Percentiles rank a stretch among this genome's conserved stretches.
Evolutionary conservation across 2,797 vertebrate species (phyloP).

Genomic region (Myotis findleyi): DNA sequence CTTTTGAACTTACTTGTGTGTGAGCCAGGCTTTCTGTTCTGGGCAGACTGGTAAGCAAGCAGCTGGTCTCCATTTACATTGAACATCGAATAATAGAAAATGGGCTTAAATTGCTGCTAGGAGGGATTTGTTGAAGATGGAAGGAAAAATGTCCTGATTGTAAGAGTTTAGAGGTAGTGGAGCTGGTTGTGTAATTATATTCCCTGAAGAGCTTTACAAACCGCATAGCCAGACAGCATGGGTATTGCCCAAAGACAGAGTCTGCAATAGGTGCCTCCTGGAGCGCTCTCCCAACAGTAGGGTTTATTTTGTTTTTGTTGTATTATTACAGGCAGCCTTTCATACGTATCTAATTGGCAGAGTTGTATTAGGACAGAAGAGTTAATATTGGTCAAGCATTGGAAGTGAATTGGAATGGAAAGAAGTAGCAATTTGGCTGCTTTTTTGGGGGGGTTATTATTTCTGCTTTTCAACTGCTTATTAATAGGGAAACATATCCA

Average conservation of each 20-base stretch:
- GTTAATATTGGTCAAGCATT: neutral
- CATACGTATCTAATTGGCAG: conserved; percentile 29
- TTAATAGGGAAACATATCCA: neutral
- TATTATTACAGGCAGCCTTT: conserved; percentile 37
- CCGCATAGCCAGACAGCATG: neutral
- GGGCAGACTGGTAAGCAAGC: conserved; percentile 58
- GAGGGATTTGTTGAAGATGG: conserved; percentile 59
- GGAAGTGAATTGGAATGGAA: neutral
- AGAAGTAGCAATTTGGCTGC: neutral
- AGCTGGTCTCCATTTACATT: conserved; percentile 66
- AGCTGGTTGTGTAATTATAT: conserved; percentile 54
- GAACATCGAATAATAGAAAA: conserved; percentile 63
- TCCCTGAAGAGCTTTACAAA: conserved; percentile 53
- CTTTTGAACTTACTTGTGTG: conserved; percentile 66
- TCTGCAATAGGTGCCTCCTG: conserved; percentile 29
- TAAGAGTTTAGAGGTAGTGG: conserved; percentile 63
- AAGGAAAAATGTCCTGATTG: conserved; percentile 55
- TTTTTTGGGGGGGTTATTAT: neutral
- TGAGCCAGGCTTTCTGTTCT: conserved; percentile 49
- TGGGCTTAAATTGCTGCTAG: conserved; percentile 36
- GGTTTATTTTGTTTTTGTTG: neutral
- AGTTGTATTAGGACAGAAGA: conserved; percentile 2
- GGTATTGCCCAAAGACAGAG: conserved; percentile 20
- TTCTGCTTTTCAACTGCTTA: neutral
- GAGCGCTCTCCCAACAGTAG: neutral